Evolutionary conservation across 2,888 invertebrate species (phyloP), one percentile per base, ranked within the genome.

Genomic region (Catocala fraxini): DNA sequence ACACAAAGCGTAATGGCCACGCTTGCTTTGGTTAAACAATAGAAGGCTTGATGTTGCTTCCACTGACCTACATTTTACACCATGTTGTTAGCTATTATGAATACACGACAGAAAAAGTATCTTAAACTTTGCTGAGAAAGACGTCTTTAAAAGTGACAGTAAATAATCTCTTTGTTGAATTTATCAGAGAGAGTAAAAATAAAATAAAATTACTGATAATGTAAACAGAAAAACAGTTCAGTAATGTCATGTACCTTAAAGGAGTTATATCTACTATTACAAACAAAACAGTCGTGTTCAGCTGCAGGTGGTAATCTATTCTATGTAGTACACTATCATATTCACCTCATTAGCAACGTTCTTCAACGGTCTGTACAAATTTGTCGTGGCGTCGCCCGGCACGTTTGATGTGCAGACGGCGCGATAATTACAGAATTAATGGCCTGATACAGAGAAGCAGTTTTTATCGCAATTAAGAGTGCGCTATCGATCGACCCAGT

Each of bases 361-460:
- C 71, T 75, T 73, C 75, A 65, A 63, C 69, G 66, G 63, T 69
- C 68, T 82, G 71, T 80, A 81, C 79, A 80, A 82, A 85, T 81
- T 82, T 83, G 83, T 82, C 78, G 75, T 66, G 68, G 70, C 73
- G 77, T 71, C 80, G 75, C 61, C 73, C 88, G 88, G 87, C 83
- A 63, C 83, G 79, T 91, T 91, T 92, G 90, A 91, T 89, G 84
- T 86, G 66, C 75, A 77, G 80, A 75, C 82, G 79, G 77, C 79
- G 84, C 81, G 88, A 87, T 91, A 90, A 91, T 91, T 89, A 90
- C 84, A 82, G 83, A 86, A 86, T 87, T 88, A 88, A 89, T 86
- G 85, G 81, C 80, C 84, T 83, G 82, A 83, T 88, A 85, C 73
- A 77, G 77, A 82, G 84, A 85, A 85, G 83, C 80, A 82, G 86